Conservation (phyloP, 2,888 invertebrate species). For the Mycalesis mineus region DNA sequence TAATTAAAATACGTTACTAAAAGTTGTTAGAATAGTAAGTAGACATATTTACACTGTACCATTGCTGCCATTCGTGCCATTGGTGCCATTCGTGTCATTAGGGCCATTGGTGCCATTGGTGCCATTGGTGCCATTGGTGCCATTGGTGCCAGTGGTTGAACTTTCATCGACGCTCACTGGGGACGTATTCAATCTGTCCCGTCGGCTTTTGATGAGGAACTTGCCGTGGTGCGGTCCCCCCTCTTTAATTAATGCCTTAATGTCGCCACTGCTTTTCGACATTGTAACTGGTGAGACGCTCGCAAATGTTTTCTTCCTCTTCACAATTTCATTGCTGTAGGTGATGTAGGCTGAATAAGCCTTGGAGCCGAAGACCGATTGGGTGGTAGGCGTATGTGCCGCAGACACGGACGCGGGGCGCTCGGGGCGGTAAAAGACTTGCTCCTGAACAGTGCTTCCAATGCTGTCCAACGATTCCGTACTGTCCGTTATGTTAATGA, state of each 20-base stretch:
- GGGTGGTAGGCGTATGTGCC: slow-evolving; percentile 41
- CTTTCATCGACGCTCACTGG: slow-evolving; percentile 57
- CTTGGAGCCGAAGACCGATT: slow-evolving; percentile 46
- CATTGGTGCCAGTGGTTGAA: slow-evolving; percentile 53
- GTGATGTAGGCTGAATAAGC: slow-evolving; percentile 40
- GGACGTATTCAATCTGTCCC: slow-evolving; percentile 13
- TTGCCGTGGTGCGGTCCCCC: slow-evolving; percentile 44
- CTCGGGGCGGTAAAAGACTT: slow-evolving; percentile 48
- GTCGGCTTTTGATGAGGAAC: slow-evolving; percentile 34
- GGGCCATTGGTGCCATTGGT: too few relatives aligned
- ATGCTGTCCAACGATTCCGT: slow-evolving; percentile 50
- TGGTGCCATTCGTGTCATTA: too few relatives aligned
- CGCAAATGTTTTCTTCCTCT: slow-evolving; percentile 36
- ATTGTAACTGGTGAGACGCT: slow-evolving; percentile 36
- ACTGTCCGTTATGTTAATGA: slow-evolving; percentile 32
- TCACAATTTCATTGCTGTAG: background rate
- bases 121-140: too few relatives aligned
- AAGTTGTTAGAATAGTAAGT: too few relatives aligned
- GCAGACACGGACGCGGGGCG: slow-evolving; percentile 60
- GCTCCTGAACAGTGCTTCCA: slow-evolving; percentile 51
- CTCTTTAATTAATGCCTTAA: slow-evolving; percentile 38
- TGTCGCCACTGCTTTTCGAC: slow-evolving; percentile 44
- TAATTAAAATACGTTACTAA: background rate
- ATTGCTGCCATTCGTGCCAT: too few relatives aligned
- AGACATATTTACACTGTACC: too few relatives aligned